These are phyloP conservation scores for Suillia variegata DNA, from an alignment of 2,888 invertebrate genomes.

Conservation along the genomic window DNA sequence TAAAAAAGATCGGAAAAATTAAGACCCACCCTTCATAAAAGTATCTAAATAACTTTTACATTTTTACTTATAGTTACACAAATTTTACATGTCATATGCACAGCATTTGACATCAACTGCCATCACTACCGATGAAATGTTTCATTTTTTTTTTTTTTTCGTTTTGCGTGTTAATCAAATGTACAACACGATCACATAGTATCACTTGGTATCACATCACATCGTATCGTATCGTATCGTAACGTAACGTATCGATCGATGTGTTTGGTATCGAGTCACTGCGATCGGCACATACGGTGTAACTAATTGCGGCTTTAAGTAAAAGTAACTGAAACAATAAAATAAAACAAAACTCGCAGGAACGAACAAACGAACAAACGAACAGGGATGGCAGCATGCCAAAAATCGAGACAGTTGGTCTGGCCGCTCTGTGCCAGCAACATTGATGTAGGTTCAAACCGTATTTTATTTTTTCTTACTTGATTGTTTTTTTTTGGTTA, in stretches of 20 bases:
- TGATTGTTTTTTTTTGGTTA: slow-evolving; percentile 13
- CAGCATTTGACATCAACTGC: no score
- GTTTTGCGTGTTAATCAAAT: slow-evolving; percentile 22
- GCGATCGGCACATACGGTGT: slow-evolving; percentile 53
- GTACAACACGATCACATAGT: background rate
- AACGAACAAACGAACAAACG: slow-evolving; percentile 9
- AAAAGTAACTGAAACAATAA: slow-evolving; percentile 41
- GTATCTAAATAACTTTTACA: no score
- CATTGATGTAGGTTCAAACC: slow-evolving; percentile 42
- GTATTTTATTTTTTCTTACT: slow-evolving; percentile 5
- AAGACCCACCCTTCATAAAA: no score
- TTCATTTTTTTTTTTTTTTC: slow-evolving; percentile 22
- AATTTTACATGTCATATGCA: no score
- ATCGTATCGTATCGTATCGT: slow-evolving; percentile 38
- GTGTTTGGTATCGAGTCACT: slow-evolving; percentile 17
- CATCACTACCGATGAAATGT: no score
- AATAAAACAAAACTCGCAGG: background rate
- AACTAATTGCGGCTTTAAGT: slow-evolving; percentile 58
- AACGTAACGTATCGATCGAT: slow-evolving; percentile 24
- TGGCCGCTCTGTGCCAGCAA: slow-evolving; percentile 17
- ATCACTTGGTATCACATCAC: no score
- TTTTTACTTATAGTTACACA: no score
- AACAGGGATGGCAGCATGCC: slow-evolving; percentile 32
- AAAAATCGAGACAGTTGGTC: slow-evolving; percentile 37
- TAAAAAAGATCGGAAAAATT: no score